Conservation (phyloP, 2,888 invertebrate genomes). For the Leptinotarsa haldemani region DNA sequence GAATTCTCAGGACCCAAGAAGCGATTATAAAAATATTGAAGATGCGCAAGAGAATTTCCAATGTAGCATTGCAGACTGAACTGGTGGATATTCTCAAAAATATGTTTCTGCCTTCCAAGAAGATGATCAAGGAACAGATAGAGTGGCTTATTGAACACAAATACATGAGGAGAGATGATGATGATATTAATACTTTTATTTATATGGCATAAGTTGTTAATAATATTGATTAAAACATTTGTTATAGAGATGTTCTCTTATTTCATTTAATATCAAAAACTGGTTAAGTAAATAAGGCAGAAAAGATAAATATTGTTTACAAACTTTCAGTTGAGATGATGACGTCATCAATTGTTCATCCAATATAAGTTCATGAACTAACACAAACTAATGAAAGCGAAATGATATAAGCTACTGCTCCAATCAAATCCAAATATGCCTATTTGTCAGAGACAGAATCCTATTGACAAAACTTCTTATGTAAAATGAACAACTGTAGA, state of each 20-base stretch:
- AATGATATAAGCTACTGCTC: too few relatives aligned
- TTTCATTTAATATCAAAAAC: background rate
- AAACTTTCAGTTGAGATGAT: too few relatives aligned
- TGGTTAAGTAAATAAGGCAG: too few relatives aligned
- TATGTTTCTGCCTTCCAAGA: conserved; percentile 99
- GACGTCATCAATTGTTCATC: too few relatives aligned
- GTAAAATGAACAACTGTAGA: too few relatives aligned
- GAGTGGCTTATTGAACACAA: conserved; percentile 99
- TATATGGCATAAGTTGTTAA: conserved; percentile 86
- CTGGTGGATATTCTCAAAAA: conserved; percentile 97
- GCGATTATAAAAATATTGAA: conserved; percentile 99
- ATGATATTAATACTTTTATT: conserved; percentile 97
- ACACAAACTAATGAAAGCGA: too few relatives aligned
- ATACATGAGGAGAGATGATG: conserved; percentile 96
- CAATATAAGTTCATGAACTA: too few relatives aligned
- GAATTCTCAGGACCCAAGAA: conserved; percentile 94
- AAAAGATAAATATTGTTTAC: too few relatives aligned
- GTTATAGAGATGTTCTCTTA: conserved; percentile 32
- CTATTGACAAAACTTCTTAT: too few relatives aligned
- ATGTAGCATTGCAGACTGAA: conserved; percentile 96
- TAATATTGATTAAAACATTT: conserved; percentile 41
- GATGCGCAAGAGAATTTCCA: conserved; percentile 94
- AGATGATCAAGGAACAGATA: conserved; percentile 99
- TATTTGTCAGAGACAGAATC: too few relatives aligned
- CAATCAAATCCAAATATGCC: too few relatives aligned